Evolutionary conservation across 2,113 vertebrate genomes (phyloP).

Genomic region (Embiotoca jacksoni): DNA sequence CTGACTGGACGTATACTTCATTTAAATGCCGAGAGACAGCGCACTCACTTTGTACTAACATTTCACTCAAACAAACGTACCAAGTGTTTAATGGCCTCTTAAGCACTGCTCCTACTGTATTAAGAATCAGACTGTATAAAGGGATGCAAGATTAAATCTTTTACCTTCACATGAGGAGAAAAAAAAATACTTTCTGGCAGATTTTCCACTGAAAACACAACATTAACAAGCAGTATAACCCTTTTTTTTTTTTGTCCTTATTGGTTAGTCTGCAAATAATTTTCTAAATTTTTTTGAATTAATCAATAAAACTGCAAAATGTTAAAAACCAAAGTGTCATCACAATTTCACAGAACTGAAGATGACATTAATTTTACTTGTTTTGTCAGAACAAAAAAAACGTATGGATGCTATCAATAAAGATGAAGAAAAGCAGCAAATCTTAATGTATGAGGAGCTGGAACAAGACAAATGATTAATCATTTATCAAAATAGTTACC

Average conservation of each 20-base stretch:
- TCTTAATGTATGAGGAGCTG: background rate
- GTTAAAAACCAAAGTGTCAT: too few relatives aligned
- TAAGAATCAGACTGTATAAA: slow-evolving; percentile 4
- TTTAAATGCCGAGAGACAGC: slow-evolving; percentile 44
- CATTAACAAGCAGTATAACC: background rate
- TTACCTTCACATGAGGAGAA: background rate
- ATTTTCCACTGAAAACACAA: slow-evolving; percentile 10
- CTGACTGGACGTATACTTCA: slow-evolving; percentile 38
- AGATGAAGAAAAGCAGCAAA: background rate
- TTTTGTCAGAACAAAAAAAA: too few relatives aligned
- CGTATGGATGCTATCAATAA: too few relatives aligned
- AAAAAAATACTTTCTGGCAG: background rate
- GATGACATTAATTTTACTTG: too few relatives aligned
- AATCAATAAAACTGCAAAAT: background rate
- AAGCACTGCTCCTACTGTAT: slow-evolving; percentile 13
- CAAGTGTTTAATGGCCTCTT: slow-evolving; percentile 37
- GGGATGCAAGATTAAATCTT: background rate
- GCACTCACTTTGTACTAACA: slow-evolving; percentile 42
- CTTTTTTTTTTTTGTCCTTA: background rate
- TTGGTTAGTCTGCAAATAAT: background rate
- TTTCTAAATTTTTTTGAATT: background rate
- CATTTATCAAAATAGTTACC: too few relatives aligned
- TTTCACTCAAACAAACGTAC: slow-evolving; percentile 13
- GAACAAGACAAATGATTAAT: background rate
- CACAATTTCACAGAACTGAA: background rate